Evolutionary conservation across 2,888 invertebrate genomes (phyloP).

Genomic region (Cephus pygmeus): DNA sequence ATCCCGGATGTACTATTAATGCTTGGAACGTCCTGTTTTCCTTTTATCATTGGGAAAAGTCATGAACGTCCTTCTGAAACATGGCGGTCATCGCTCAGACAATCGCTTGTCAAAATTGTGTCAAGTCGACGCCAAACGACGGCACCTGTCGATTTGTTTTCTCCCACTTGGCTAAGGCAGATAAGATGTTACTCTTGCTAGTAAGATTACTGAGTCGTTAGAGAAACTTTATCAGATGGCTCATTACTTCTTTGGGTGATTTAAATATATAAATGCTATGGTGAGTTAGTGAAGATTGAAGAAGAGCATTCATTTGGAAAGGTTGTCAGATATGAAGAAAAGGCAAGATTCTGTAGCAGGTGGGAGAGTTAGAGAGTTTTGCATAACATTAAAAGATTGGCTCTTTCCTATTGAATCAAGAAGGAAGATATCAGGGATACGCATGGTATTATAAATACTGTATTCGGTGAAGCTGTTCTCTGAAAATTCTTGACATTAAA

Average conservation of each 20-base stretch:
- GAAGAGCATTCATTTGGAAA: not conserved
- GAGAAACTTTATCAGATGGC: not conserved
- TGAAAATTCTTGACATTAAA: not conserved
- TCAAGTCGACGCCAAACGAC: constrained; percentile 32
- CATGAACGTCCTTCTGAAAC: constrained; percentile 1
- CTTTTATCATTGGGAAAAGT: not conserved
- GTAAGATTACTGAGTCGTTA: not conserved
- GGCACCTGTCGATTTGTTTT: constrained; percentile 41
- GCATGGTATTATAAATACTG: not conserved
- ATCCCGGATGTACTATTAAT: not conserved
- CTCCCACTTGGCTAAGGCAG: not conserved
- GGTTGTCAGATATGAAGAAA: not conserved
- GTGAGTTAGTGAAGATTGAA: not conserved
- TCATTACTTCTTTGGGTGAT: not conserved
- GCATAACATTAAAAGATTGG: not conserved
- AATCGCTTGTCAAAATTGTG: constrained; percentile 55
- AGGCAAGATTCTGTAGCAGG: not conserved
- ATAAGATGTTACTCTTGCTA: not conserved
- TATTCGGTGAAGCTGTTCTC: not conserved
- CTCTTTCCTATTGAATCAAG: not conserved
- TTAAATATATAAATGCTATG: not conserved
- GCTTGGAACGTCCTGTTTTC: not conserved
- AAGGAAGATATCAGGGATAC: not conserved
- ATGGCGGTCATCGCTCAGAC: constrained; percentile 16
- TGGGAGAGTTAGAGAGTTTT: not conserved